Evolutionary conservation across 2,797 vertebrate species (phyloP).

Genomic region (Sebastes matsubarae): DNA sequence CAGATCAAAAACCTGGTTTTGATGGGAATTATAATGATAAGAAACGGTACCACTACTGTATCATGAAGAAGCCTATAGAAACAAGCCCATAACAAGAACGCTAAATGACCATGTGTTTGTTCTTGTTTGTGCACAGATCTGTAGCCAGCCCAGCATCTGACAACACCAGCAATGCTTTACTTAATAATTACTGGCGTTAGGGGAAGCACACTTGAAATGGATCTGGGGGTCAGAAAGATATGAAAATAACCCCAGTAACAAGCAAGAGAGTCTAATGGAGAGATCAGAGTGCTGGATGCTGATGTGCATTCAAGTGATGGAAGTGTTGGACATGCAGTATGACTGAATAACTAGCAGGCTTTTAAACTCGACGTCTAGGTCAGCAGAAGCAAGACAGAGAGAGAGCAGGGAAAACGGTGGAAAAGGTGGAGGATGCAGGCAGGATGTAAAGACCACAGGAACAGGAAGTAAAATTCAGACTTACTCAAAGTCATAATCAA

Average conservation of each 20-base stretch:
- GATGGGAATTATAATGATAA: conserved; percentile 9
- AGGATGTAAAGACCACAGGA: conserved; percentile 82
- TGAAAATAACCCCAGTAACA: conserved; percentile 19
- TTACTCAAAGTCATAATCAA: conserved; percentile 99
- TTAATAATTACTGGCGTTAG: conserved; percentile 2
- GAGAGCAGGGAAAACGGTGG: conserved; percentile 12
- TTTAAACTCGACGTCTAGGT: conserved; percentile 28
- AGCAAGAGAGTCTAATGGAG: conserved; percentile 29
- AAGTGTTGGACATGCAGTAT: conserved; percentile 62
- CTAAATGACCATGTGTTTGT: conserved; percentile 28
- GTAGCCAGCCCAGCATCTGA: conserved; percentile 30
- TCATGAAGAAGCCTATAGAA: conserved; percentile 49
- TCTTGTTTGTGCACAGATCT: conserved; percentile 44
- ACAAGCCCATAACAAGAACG: conserved; percentile 48
- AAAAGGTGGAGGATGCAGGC: conserved; percentile 45
- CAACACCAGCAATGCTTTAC: conserved; percentile 18
- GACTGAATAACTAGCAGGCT: conserved; percentile 32
- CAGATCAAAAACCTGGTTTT: conserved; percentile 41
- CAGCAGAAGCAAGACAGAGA: conserved; percentile 26
- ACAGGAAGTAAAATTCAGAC: conserved; percentile 91
- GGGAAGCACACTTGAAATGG: conserved; percentile 33
- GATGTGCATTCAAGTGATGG: conserved; percentile 29
- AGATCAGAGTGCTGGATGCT: conserved; percentile 22
- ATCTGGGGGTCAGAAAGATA: conserved; percentile 14
- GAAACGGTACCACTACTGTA: conserved; percentile 34